A percentile compares a stretch with the other conserved stretches of the same genome.
phyloP scores from a whole-genome alignment of 2,888 invertebrate genomes.

The Tetropium fuscum region DNA sequence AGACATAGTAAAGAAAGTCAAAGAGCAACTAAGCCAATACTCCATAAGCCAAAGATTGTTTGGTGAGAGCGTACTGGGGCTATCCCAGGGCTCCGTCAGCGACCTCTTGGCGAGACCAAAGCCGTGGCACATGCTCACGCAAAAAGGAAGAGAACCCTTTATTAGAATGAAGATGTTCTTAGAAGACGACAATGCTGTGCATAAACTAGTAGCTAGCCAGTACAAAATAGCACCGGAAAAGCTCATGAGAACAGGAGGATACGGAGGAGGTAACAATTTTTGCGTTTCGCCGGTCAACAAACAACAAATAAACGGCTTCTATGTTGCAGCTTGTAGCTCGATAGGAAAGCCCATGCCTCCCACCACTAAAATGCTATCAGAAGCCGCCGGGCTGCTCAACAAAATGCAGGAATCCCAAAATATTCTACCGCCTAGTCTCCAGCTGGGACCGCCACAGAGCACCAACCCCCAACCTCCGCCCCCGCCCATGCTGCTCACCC shows the following conservation, averaged over 20 bases:
- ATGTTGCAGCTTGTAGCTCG: constrained; percentile 62
- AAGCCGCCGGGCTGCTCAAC: constrained; percentile 73
- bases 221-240: constrained; percentile 99
- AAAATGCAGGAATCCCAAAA: constrained; percentile 78
- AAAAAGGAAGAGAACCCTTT: constrained; percentile 96
- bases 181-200: constrained; percentile 95
- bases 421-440: constrained; percentile 69
- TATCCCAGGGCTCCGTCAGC: constrained; percentile 97
- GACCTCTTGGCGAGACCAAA: constrained; percentile 97
- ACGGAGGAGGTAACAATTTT: constrained; percentile 82
- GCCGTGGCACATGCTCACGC: constrained; percentile 99
- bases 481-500: constrained; percentile 77
- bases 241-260: constrained; percentile 95
- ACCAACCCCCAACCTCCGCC: constrained; percentile 65
- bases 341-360: constrained; percentile 82
- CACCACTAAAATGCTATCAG: constrained; percentile 82
- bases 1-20: constrained; percentile 96
- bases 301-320: constrained; percentile 13
- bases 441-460: constrained; percentile 64
- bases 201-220: constrained; percentile 95
- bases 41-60: constrained; percentile 98
- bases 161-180: constrained; percentile 98
- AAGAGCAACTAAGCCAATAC: constrained; percentile 94
- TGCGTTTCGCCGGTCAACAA: background rate
- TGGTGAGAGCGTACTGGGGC: constrained; percentile 96